phyloP scores from a whole-genome alignment of 2,888 invertebrate species.

The Notodonta ziczac region DNA sequence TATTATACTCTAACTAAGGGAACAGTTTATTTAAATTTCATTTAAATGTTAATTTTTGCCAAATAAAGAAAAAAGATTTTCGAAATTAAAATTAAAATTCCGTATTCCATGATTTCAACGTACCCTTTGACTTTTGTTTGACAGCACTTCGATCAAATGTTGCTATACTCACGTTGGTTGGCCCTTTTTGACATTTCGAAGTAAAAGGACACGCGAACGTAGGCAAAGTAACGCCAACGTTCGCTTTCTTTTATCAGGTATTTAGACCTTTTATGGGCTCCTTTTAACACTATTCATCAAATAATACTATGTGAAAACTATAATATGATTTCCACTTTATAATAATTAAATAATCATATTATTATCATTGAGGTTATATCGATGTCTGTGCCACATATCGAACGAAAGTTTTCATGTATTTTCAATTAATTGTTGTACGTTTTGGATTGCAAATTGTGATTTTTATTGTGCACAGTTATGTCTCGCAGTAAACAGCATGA shows the following conservation, averaged over 20 bases:
- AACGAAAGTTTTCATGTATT: conserved; percentile 44
- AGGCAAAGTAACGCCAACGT: conserved; percentile 75
- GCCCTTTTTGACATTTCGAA: conserved; percentile 75
- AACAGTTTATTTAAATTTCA: too few relatives aligned
- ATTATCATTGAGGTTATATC: conserved; percentile 71
- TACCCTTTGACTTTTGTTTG: background rate
- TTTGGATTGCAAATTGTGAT: conserved; percentile 31
- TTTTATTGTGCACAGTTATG: conserved; percentile 64
- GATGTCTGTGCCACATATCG: conserved; percentile 69
- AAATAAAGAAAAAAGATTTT: too few relatives aligned
- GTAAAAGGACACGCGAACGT: conserved; percentile 81
- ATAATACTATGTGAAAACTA: conserved; percentile 19
- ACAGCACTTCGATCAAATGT: background rate
- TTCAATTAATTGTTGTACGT: conserved; percentile 25
- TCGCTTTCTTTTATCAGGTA: conserved; percentile 76
- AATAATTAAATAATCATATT: conserved; percentile 39
- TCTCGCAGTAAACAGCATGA: conserved; percentile 87
- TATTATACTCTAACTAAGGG: too few relatives aligned
- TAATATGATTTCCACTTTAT: conserved; percentile 18
- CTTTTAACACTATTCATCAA: conserved; percentile 13
- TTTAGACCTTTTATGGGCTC: conserved; percentile 30
- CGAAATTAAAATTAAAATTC: too few relatives aligned
- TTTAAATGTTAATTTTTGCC: too few relatives aligned
- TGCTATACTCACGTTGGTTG: conserved; percentile 6
- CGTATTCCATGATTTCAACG: background rate